A percentile compares a stretch with the other conserved stretches of the same genome.
These are phyloP conservation scores for Globodera ellingtonae DNA, from an alignment of 1,140 invertebrate genomes.

Conservation along the genomic window DNA sequence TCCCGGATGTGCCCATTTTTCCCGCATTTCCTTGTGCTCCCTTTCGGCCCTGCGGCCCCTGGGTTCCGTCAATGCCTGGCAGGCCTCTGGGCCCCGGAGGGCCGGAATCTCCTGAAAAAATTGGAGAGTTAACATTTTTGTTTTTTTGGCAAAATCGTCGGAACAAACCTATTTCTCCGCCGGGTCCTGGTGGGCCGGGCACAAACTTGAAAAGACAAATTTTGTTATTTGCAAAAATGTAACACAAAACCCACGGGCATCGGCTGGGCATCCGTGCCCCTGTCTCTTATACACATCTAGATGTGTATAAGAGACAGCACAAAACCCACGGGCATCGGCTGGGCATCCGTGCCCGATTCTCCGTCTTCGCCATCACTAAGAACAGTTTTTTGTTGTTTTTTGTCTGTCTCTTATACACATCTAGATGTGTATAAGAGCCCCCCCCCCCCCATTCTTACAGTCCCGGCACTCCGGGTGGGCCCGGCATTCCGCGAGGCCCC, in stretches of 20 bases:
- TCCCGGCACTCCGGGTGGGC: constrained; percentile 47
- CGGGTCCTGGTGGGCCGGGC: constrained; percentile 35
- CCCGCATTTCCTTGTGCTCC: constrained; percentile 37
- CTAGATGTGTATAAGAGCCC: background rate
- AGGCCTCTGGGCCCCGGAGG: constrained; percentile 44
- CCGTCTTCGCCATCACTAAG: constrained; percentile 43
- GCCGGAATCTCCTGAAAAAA: constrained; percentile 21
- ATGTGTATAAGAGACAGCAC: no score
- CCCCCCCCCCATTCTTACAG: constrained; percentile 4
- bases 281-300: no score
- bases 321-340: constrained; percentile 24
- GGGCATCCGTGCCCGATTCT: constrained; percentile 40
- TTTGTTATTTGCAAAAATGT: no score
- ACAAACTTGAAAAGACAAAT: constrained; percentile 20
- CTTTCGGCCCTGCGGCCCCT: constrained; percentile 40
- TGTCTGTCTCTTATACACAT: no score
- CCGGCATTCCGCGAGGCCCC: constrained; percentile 34
- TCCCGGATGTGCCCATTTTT: constrained; percentile 38
- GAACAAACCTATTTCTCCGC: constrained; percentile 31
- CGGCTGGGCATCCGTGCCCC: constrained; percentile 37
- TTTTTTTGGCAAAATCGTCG: no score
- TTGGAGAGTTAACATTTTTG: no score
- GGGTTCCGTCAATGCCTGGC: constrained; percentile 49
- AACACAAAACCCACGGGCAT: constrained; percentile 13
- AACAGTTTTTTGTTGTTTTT: constrained; percentile 10